A percentile compares a stretch with the other conserved stretches of the same genome.
These are phyloP conservation scores for Hyles lineata DNA, from an alignment of 2,888 invertebrate species.

Conservation along the genomic window DNA sequence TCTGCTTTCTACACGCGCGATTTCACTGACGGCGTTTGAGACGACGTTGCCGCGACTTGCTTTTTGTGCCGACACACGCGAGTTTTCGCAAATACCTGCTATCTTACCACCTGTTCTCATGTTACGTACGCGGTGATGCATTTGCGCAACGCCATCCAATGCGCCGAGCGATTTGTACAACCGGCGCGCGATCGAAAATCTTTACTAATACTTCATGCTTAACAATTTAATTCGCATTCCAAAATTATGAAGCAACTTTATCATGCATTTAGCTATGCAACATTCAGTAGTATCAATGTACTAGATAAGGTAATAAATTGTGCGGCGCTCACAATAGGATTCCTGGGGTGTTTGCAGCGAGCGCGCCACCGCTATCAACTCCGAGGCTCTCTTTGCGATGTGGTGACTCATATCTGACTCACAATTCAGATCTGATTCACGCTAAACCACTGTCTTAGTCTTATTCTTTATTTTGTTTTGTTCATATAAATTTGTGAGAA, in stretches of 20 bases:
- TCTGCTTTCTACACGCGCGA: conserved; percentile 84
- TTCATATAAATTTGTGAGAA: neutral
- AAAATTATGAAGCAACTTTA: conserved; percentile 25
- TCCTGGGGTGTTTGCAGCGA: conserved; percentile 67
- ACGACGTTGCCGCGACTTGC: conserved; percentile 45
- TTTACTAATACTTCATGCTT: conserved; percentile 9
- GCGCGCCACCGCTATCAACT: conserved; percentile 60
- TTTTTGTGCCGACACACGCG: conserved; percentile 67
- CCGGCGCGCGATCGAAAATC: conserved; percentile 5
- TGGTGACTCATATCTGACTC: conserved; percentile 79
- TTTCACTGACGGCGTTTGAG: conserved; percentile 73
- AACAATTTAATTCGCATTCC: conserved; percentile 20
- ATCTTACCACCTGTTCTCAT: conserved; percentile 58
- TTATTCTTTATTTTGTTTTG: conserved; percentile 15
- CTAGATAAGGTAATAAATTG: conserved; percentile 74
- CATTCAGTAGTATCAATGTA: conserved; percentile 30
- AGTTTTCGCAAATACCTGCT: conserved; percentile 71
- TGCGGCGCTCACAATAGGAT: conserved; percentile 75
- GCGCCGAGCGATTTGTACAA: conserved; percentile 10
- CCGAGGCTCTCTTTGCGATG: conserved; percentile 66
- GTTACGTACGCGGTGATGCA: conserved; percentile 38
- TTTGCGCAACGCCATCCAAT: conserved; percentile 30
- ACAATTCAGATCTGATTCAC: conserved; percentile 60
- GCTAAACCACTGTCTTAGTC: conserved; percentile 26
- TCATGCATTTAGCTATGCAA: conserved; percentile 1